A percentile compares a stretch with the other conserved stretches of the same genome.
phyloP scores from a whole-genome alignment of 2,888 invertebrate species.

The Vannuccia rotundouncinata region DNA sequence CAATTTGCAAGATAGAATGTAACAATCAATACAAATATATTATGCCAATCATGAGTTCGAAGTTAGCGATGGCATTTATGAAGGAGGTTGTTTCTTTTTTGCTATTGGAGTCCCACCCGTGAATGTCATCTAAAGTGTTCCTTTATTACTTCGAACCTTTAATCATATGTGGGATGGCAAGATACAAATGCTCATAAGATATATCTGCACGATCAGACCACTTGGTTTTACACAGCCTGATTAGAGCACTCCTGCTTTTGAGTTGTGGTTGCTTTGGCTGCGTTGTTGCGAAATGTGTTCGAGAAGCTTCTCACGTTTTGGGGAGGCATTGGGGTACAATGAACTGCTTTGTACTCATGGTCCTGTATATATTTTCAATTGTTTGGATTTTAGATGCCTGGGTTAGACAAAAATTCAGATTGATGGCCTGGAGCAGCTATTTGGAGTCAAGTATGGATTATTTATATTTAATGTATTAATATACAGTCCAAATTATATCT shows the following conservation, averaged over 20 bases:
- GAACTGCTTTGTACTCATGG: no score
- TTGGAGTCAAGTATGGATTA: no score
- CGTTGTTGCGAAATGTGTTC: no score
- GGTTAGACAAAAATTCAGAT: no score
- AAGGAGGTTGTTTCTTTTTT: neutral
- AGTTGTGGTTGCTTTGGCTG: neutral
- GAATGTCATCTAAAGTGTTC: neutral
- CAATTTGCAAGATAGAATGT: slow-evolving; percentile 2
- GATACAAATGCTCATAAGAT: neutral
- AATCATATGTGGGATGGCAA: neutral
- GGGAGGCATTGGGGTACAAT: no score
- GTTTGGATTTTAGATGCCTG: no score
- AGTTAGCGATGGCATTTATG: neutral
- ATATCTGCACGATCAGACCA: neutral
- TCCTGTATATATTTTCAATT: neutral
- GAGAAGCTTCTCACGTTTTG: no score
- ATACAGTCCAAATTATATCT: no score
- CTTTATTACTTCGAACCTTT: neutral
- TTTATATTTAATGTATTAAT: no score
- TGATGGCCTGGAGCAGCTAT: no score
- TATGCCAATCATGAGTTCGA: neutral
- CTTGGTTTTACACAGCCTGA: neutral
- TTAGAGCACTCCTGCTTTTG: neutral
- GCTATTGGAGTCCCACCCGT: neutral
- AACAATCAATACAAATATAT: no score